phyloP scores from a whole-genome alignment of 2,113 vertebrate species.

The Ondatra zibethicus region DNA sequence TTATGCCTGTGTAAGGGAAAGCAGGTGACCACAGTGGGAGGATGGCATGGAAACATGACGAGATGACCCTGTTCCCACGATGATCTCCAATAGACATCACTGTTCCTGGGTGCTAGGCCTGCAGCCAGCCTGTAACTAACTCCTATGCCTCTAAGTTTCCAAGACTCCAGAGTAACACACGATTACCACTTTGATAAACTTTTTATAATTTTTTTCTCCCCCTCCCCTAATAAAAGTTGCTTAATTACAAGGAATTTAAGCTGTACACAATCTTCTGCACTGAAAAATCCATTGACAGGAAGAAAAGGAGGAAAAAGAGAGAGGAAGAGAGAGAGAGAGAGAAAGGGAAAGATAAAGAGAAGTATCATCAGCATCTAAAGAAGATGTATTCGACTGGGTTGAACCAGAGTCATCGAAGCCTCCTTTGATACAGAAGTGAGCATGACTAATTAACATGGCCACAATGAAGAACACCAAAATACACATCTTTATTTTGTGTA shows the following conservation, averaged over 20 bases:
- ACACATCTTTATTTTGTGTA: background rate
- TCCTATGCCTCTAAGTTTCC: background rate
- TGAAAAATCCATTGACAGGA: slow-evolving; percentile 74
- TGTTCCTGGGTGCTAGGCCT: background rate
- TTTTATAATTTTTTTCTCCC: slow-evolving; percentile 16
- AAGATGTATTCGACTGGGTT: background rate
- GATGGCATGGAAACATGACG: background rate
- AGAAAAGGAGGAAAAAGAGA: slow-evolving; percentile 32
- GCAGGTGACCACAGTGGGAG: background rate
- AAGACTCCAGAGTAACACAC: background rate
- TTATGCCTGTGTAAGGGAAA: background rate
- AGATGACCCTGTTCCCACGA: background rate
- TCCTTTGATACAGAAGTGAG: background rate
- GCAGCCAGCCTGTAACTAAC: background rate
- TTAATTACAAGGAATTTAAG: slow-evolving; percentile 80
- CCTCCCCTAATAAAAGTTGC: slow-evolving; percentile 56
- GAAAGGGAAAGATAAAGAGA: background rate
- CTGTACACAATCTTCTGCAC: slow-evolving; percentile 77
- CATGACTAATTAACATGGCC: background rate
- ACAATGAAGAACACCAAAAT: slow-evolving; percentile 40
- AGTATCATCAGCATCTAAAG: background rate
- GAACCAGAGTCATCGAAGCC: background rate
- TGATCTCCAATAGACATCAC: background rate
- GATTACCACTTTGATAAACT: background rate
- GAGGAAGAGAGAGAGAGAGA: background rate